A percentile compares a stretch with the other conserved stretches of the same genome.
Conservation (phyloP, 2,888 invertebrate genomes). For the Meteorus cinctellus region DNA sequence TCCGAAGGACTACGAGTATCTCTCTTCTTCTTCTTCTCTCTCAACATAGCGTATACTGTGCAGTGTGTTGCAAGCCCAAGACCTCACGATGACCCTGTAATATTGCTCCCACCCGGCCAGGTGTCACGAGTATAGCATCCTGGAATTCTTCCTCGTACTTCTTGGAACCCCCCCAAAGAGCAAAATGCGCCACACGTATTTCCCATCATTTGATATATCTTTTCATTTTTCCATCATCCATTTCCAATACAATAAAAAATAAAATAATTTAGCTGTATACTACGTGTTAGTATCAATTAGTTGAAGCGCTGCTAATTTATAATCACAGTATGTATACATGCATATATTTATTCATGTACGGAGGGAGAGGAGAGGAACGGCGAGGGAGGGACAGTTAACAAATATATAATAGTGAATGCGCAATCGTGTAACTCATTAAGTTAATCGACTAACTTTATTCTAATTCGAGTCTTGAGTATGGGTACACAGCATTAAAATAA, state of each 20-base stretch:
- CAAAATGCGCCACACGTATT: constrained; percentile 1
- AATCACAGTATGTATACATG: not conserved
- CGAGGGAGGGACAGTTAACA: not conserved
- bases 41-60: not conserved
- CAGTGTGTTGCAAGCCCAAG: constrained; percentile 34
- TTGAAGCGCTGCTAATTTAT: not conserved
- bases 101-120: constrained; percentile 49
- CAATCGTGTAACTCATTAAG: constrained; percentile 14
- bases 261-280: too few relatives aligned
- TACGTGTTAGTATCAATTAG: constrained; percentile 2
- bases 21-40: constrained; percentile 36
- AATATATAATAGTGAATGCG: constrained; percentile 11
- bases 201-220: too few relatives aligned
- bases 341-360: not conserved
- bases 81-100: constrained; percentile 54
- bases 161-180: constrained; percentile 35
- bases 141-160: constrained; percentile 44
- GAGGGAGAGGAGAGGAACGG: not conserved
- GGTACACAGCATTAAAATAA: not conserved
- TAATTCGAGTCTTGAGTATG: not conserved
- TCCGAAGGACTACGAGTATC: constrained; percentile 45
- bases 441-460: constrained; percentile 21
- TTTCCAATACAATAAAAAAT: not conserved
- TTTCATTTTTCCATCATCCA: not conserved
- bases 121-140: constrained; percentile 51